Conservation (phyloP, 1,140 invertebrate species). For the Dryas iulia region DNA sequence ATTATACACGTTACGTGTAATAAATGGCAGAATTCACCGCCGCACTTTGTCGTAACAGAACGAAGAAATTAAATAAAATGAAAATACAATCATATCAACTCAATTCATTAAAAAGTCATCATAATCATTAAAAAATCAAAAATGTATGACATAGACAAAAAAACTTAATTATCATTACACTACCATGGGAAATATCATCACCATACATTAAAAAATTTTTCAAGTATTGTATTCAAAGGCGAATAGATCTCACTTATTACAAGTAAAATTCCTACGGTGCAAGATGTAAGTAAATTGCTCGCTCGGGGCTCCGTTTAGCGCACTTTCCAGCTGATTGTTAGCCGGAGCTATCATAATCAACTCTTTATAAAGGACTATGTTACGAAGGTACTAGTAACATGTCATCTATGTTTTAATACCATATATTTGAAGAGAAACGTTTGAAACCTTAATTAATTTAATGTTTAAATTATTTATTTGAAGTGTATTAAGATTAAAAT, state of each 20-base stretch:
- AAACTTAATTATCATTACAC: neutral
- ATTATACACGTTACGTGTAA: too few relatives aligned
- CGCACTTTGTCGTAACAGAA: too few relatives aligned
- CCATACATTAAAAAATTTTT: neutral
- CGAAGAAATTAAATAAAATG: too few relatives aligned
- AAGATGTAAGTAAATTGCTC: conserved; percentile 37
- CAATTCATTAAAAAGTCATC: too few relatives aligned
- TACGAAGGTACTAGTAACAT: conserved; percentile 5
- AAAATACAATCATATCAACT: too few relatives aligned
- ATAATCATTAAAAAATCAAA: too few relatives aligned
- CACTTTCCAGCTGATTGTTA: conserved; percentile 39
- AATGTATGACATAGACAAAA: too few relatives aligned
- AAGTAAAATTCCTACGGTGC: conserved; percentile 27
- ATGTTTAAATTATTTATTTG: neutral
- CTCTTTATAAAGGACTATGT: conserved; percentile 34
- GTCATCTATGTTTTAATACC: neutral
- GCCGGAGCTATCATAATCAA: conserved; percentile 38
- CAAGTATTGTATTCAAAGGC: neutral
- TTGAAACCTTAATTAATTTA: neutral
- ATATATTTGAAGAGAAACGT: too few relatives aligned
- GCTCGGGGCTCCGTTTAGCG: conserved; percentile 37
- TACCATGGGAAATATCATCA: neutral
- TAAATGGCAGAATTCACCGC: too few relatives aligned
- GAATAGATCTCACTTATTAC: conserved; percentile 31
- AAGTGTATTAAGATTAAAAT: too few relatives aligned